A percentile compares a stretch with the other conserved stretches of the same genome.
phyloP scores from a whole-genome alignment of 92 coral and sea anemone genomes.

The Zoanthus gigantus region DNA sequence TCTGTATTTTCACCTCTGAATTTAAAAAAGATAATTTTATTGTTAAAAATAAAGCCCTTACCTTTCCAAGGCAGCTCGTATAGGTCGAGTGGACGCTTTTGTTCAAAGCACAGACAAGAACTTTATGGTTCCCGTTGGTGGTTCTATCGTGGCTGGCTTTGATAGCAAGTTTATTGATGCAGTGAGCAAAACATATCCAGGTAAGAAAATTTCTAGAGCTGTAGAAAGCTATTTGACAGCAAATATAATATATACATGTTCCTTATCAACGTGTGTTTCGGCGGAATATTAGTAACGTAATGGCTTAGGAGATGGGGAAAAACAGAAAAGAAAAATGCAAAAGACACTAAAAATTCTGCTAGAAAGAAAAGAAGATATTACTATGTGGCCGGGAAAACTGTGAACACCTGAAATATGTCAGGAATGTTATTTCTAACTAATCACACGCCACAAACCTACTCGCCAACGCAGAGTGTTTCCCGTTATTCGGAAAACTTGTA shows the following conservation, averaged over 20 bases:
- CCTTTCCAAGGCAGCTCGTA: slow-evolving; percentile 82
- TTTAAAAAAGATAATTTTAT: not conserved
- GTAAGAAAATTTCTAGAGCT: slow-evolving; percentile 25
- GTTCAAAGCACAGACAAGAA: slow-evolving; percentile 96
- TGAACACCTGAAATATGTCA: too few relatives aligned
- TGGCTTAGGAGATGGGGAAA: too few relatives aligned
- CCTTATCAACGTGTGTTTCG: not conserved
- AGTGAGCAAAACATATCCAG: slow-evolving; percentile 95
- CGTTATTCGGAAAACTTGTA: too few relatives aligned
- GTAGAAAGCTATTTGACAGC: not conserved
- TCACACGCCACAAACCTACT: too few relatives aligned
- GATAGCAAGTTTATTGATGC: slow-evolving; percentile 85
- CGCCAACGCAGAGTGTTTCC: too few relatives aligned
- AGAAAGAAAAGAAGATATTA: too few relatives aligned
- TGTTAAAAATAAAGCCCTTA: not conserved
- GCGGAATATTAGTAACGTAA: too few relatives aligned
- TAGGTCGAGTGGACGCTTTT: slow-evolving; percentile 98
- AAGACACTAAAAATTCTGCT: too few relatives aligned
- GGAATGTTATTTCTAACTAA: too few relatives aligned
- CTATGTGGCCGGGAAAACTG: too few relatives aligned
- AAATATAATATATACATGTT: not conserved
- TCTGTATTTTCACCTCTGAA: too few relatives aligned
- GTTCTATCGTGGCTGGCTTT: slow-evolving; percentile 95
- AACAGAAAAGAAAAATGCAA: too few relatives aligned
- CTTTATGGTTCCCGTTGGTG: slow-evolving; percentile 98